Evolutionary conservation across 2,113 vertebrate genomes (phyloP), one percentile per base, ranked within the genome.

Genomic region (Osmerus mordax): DNA sequence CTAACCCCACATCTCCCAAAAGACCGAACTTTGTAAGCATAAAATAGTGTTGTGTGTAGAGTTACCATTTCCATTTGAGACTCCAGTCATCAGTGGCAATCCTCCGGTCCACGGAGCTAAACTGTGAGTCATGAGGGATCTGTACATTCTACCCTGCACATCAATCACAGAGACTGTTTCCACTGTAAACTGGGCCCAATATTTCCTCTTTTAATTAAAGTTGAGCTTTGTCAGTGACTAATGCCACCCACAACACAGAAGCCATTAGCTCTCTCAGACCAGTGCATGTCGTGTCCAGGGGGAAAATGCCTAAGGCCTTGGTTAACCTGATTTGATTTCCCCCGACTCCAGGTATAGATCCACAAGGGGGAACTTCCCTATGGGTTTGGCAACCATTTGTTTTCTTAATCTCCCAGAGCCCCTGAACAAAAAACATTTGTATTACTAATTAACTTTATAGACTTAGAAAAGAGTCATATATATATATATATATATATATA

Each of bases 251-350:
- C 66, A 52, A 69, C 75, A 71, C 41, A 76, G 7, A 25, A 15
- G 7, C 52, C 29, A 59, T 78, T 70, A 74, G 56, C 52, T 74
- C 51, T 76, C 67, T 12, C 13, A 1, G 4, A 66, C 67, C 23
- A 23, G 52, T 63, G 13, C 7, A 14, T n/a, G n/a, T 69, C 58
- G 63, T 72, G 55, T 78, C 63, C 68, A 28, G 32, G 4, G 28
- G 66, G 51, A 67, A 68, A 60, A 80, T 75, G 71, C 54, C 56
- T 19, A 70, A 67, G 71, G 71, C 66, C 68, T 61, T 32, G 70
- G 21, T 71, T 76, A 63, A 75, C 36, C 78, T 80, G 74, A 86
- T 86, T 79, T 81, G 74, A 86, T 86, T 89, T 86, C 80, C 84
- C 81, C 78, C 75, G 83, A 73, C 56, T 72, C 71, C 62, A 69